A percentile compares a stretch with the other conserved stretches of the same genome.
Evolutionary conservation across 2,797 vertebrate species (phyloP).

Genomic region (Podarcis lilfordi): DNA sequence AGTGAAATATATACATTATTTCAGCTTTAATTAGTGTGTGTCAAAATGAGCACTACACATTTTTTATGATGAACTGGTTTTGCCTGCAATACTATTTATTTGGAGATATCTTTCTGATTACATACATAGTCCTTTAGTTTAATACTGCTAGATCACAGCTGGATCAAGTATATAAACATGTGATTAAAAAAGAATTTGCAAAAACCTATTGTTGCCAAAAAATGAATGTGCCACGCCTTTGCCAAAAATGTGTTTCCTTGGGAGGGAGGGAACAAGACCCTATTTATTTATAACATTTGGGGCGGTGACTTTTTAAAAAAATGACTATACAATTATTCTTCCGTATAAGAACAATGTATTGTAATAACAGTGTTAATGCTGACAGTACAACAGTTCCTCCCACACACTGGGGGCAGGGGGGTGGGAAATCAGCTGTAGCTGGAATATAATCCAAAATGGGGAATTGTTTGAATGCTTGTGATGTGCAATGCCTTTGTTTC

Average conservation of each 20-base stretch:
- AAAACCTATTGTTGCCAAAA: background rate
- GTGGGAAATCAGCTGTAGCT: conserved; percentile 50
- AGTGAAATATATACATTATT: background rate
- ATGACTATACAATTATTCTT: conserved; percentile 53
- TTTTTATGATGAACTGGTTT: background rate
- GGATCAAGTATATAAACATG: background rate
- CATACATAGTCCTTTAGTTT: background rate
- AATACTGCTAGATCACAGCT: background rate
- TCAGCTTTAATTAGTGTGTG: background rate
- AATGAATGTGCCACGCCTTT: background rate
- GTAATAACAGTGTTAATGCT: conserved; percentile 57
- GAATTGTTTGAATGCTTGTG: conserved; percentile 65
- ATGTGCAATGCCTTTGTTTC: conserved; percentile 66
- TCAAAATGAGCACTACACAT: background rate
- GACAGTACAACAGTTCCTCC: conserved; percentile 68
- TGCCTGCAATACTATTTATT: background rate
- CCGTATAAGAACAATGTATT: conserved; percentile 66
- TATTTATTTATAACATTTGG: background rate
- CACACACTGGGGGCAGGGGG: conserved; percentile 57
- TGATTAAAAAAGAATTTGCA: background rate
- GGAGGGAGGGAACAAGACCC: background rate
- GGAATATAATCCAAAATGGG: conserved; percentile 62
- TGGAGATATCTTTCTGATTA: conserved; percentile 16
- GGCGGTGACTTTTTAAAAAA: conserved; percentile 48
- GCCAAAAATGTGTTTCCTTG: background rate